These are phyloP conservation scores for Eulacestoma nigropectus DNA, from an alignment of 2,113 vertebrate genomes.

Conservation along the genomic window DNA sequence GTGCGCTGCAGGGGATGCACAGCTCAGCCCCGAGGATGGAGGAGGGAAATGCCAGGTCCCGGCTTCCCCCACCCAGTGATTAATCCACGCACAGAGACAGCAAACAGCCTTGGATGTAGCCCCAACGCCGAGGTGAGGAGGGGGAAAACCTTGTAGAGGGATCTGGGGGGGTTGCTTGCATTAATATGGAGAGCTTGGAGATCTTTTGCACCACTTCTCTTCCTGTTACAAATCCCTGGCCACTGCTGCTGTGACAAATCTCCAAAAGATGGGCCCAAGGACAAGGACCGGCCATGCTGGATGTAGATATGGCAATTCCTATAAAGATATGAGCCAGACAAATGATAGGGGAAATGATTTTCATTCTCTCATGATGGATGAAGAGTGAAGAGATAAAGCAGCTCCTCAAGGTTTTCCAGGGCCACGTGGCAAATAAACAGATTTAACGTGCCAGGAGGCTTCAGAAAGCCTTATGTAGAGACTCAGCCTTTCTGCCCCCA, in stretches of 20 bases:
- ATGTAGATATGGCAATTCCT: background rate
- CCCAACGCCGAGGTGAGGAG: background rate
- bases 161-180: background rate
- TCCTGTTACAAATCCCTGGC: background rate
- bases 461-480: background rate
- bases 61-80: background rate
- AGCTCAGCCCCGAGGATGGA: background rate
- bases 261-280: background rate
- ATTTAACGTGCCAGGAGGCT: background rate
- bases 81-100: background rate
- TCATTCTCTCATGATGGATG: background rate
- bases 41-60: background rate
- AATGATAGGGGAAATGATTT: background rate
- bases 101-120: background rate
- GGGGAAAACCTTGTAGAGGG: rapidly evolving
- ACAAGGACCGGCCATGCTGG: background rate
- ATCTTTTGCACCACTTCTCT: background rate
- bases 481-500: background rate
- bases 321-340: background rate
- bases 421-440: background rate
- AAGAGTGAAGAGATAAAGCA: background rate
- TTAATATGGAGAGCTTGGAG: background rate
- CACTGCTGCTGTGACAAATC: background rate
- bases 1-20: background rate
- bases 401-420: background rate